Evolutionary conservation across 2,888 invertebrate genomes (phyloP).

Genomic region (Dicranocentrus wangi): DNA sequence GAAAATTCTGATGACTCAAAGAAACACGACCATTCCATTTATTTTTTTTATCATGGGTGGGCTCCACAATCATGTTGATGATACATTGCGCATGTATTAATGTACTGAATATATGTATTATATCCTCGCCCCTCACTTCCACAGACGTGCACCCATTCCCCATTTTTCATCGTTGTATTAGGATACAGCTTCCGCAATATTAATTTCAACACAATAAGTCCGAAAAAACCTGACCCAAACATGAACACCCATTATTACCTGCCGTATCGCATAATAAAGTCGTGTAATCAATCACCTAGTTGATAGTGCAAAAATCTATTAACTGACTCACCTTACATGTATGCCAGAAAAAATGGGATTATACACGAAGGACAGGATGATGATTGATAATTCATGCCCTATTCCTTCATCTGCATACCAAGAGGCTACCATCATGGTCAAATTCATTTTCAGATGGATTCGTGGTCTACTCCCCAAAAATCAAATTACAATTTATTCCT

Average conservation of each 20-base stretch:
- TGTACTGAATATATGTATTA: slow-evolving; percentile 13
- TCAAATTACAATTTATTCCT: slow-evolving; percentile 32
- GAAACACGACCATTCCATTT: slow-evolving; percentile 49
- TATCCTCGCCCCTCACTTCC: slow-evolving; percentile 14
- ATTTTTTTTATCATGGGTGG: slow-evolving; percentile 19
- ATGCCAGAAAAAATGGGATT: neutral
- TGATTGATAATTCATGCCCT: slow-evolving; percentile 12
- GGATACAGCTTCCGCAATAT: slow-evolving; percentile 61
- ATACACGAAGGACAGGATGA: neutral
- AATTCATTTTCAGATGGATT: neutral
- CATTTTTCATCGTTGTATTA: slow-evolving; percentile 28
- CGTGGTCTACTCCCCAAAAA: slow-evolving; percentile 2
- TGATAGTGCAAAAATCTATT: slow-evolving; percentile 57
- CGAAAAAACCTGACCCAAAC: slow-evolving; percentile 54
- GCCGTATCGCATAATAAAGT: slow-evolving; percentile 29
- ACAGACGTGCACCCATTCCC: too few relatives aligned
- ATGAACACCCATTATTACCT: slow-evolving; percentile 59
- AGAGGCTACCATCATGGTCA: neutral
- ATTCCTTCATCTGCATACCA: slow-evolving; percentile 10
- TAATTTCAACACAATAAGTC: slow-evolving; percentile 56
- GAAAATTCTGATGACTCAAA: slow-evolving; percentile 36
- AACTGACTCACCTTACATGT: slow-evolving; percentile 57
- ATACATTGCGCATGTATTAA: slow-evolving; percentile 43
- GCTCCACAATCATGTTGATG: slow-evolving; percentile 34
- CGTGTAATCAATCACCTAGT: slow-evolving; percentile 61